A percentile compares a stretch with the other conserved stretches of the same genome.
These are phyloP conservation scores for Periphyllus acericola DNA, from an alignment of 2,888 invertebrate genomes.

Conservation along the genomic window DNA sequence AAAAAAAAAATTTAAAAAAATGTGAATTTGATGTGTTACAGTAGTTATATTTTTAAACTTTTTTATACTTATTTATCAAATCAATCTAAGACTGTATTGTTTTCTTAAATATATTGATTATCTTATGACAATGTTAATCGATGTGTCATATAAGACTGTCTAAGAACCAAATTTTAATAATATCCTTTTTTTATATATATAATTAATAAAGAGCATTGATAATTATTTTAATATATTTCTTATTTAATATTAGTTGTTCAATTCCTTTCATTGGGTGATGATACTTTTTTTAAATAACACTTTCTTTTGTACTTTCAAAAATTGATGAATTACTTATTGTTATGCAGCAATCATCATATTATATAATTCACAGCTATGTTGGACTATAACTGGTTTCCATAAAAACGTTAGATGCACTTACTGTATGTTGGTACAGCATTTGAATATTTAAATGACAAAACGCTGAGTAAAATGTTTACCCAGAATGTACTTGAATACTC, in stretches of 20 bases:
- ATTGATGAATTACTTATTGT: too few species aligned
- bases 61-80: constrained; percentile 15
- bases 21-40: background rate
- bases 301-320: too few species aligned
- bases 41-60: constrained; percentile 1
- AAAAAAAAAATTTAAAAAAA: background rate
- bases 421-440: too few species aligned
- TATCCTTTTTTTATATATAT: constrained; percentile 1
- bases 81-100: constrained; percentile 24
- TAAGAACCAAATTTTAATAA: constrained; percentile 30
- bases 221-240: background rate
- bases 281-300: too few species aligned
- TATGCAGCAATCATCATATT: too few species aligned
- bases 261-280: too few species aligned
- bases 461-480: too few species aligned
- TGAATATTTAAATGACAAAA: too few species aligned
- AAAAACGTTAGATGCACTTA: too few species aligned
- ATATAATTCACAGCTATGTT: too few species aligned
- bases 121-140: constrained; percentile 6
- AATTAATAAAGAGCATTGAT: background rate
- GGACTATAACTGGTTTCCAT: too few species aligned
- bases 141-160: constrained; percentile 40
- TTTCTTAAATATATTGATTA: constrained; percentile 1
- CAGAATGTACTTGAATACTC: too few species aligned
- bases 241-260: background rate